phyloP scores from a whole-genome alignment of 2,113 vertebrate genomes.

The Gadus chalcogrammus region DNA sequence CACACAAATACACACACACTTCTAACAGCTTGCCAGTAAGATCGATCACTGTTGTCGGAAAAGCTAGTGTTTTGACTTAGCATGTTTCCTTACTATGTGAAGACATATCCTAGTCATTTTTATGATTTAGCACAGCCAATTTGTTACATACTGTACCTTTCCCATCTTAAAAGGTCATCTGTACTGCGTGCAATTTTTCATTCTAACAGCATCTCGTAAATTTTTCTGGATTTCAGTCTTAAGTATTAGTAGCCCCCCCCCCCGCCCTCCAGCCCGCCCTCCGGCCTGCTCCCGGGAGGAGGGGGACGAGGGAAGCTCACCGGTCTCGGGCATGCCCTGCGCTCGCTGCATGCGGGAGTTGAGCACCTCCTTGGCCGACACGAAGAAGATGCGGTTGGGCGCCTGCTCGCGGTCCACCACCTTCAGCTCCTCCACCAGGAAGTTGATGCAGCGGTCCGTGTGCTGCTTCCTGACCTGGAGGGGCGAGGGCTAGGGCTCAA shows the following conservation, averaged over 20 bases:
- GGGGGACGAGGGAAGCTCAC: conserved; percentile 64
- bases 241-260: neutral
- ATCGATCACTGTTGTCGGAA: too few species aligned
- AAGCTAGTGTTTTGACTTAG: too few species aligned
- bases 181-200: too few species aligned
- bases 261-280: neutral
- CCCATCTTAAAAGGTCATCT: too few species aligned
- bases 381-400: conserved; percentile 90
- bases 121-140: too few species aligned
- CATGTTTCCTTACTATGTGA: too few species aligned
- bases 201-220: too few species aligned
- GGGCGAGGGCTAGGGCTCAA: neutral
- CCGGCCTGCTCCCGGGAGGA: neutral
- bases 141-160: too few species aligned
- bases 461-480: conserved; percentile 92
- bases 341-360: conserved; percentile 90
- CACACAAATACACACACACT: too few species aligned
- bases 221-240: too few species aligned
- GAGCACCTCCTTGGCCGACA: conserved; percentile 96
- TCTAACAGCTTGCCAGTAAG: too few species aligned
- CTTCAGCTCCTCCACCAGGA: conserved; percentile 92
- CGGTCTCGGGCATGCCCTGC: conserved; percentile 93
- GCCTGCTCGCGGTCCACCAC: conserved; percentile 88
- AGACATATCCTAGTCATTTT: too few species aligned
- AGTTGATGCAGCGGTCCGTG: conserved; percentile 91